Evolutionary conservation across 1,140 invertebrate genomes (phyloP).

Genomic region (Drosophila santomea): DNA sequence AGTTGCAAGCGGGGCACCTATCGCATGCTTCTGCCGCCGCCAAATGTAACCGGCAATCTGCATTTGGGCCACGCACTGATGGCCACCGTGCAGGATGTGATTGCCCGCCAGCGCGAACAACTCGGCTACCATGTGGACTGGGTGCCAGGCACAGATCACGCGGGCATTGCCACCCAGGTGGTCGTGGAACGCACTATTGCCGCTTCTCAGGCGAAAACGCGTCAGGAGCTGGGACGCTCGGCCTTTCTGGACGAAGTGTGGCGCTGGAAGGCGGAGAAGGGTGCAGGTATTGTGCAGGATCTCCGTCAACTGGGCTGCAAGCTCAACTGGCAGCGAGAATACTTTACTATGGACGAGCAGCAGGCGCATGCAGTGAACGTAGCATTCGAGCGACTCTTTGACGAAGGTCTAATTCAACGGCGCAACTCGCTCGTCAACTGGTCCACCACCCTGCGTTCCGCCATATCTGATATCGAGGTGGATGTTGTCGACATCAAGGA

Average conservation of each 20-base stretch:
- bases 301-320: constrained; percentile 92
- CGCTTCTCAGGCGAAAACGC: constrained; percentile 85
- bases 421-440: constrained; percentile 96
- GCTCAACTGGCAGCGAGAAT: constrained; percentile 95
- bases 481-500: constrained; percentile 90
- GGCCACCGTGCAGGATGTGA: constrained; percentile 95
- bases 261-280: constrained; percentile 92
- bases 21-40: constrained; percentile 97
- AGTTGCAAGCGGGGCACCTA: constrained; percentile 86
- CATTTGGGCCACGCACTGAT: constrained; percentile 99
- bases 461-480: constrained; percentile 98
- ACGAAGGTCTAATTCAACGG: constrained; percentile 94
- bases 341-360: constrained; percentile 95
- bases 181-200: constrained; percentile 92
- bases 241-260: constrained; percentile 89
- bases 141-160: constrained; percentile 97
- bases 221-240: constrained; percentile 87
- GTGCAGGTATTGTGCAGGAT: constrained; percentile 91
- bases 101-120: constrained; percentile 92
- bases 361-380: constrained; percentile 89
- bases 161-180: constrained; percentile 97
- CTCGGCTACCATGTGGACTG: constrained; percentile 92
- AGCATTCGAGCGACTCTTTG: constrained; percentile 93
- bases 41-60: constrained; percentile 98
- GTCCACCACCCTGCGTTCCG: constrained; percentile 94